Evolutionary conservation across 1,140 invertebrate genomes (phyloP), one percentile per base, ranked within the genome.

Genomic region (Pseudoatta argentina): DNA sequence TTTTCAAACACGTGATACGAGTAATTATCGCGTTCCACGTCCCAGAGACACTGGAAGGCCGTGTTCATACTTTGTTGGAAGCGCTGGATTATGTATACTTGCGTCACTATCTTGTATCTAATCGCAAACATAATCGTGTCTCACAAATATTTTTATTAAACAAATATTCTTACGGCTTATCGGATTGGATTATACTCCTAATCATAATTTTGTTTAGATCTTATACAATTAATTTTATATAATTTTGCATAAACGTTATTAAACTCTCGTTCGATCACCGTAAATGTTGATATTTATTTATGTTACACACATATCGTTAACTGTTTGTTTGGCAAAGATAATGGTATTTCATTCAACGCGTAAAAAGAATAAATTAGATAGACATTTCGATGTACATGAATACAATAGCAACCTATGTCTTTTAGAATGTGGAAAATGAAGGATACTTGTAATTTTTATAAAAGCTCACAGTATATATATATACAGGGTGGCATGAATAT

Each of bases 11-110:
- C 86, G 51, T 91, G 86, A 87, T 92, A 93, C 51, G 91, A 93
- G 85, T 93, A 93, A 93, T 93, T 93, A 87, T 93, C 91, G 59
- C 81, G 87, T 8, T 91, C 83, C 73, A 67, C 76, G 53, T 92
- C 91, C 91, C 92, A 91, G 55, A 92, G 91, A 72, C 91, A 91
- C 75, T 90, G 82, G n/a, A 88, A 87, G 44, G 67, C 86, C 63
- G 82, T 63, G 73, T 88, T 76, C 59, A 90, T 73, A 61, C 88
- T 85, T 91, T 93, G 92, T 66, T 89, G 83, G 51, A 86, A 69
- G 75, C 86, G 86, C 34, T 93, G 91, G 44, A 91, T 81, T 86
- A 93, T 90, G 34, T 63, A 83, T 69, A 83, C 89, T 73, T 92
- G 92, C 51, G 77, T 78, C 82, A 91, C 89, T 57, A 91, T 24